A percentile compares a stretch with the other conserved stretches of the same genome.
These are phyloP conservation scores for Eilema sororculum DNA, from an alignment of 2,888 invertebrate genomes.

Conservation along the genomic window DNA sequence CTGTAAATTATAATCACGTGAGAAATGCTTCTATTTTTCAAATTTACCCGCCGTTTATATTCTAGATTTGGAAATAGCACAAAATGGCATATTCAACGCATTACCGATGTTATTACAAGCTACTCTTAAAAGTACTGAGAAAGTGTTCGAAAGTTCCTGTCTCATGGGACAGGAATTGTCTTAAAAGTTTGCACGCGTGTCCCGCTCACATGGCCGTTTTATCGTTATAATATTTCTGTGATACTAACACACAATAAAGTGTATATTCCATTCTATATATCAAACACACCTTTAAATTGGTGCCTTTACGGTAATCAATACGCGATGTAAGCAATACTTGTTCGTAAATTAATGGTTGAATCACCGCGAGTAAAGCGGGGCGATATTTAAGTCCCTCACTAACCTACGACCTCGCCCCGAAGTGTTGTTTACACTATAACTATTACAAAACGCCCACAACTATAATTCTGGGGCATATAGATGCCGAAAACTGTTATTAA, in stretches of 20 bases:
- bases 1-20: too few species aligned
- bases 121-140: too few species aligned
- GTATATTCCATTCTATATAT: not conserved
- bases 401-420: conserved; percentile 54
- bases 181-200: too few species aligned
- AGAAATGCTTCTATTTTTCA: too few species aligned
- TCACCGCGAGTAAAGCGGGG: conserved; percentile 54
- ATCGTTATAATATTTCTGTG: too few species aligned
- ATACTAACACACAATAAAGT: not conserved
- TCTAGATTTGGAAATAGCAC: too few species aligned
- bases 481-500: not conserved
- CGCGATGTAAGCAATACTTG: conserved; percentile 39
- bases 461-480: not conserved
- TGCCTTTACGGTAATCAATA: conserved; percentile 43
- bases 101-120: too few species aligned
- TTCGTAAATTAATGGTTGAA: conserved; percentile 59
- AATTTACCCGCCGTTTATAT: too few species aligned
- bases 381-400: conserved; percentile 59
- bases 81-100: too few species aligned
- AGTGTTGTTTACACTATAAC: conserved; percentile 48
- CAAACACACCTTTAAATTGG: conserved; percentile 2
- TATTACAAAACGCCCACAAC: not conserved
- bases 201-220: too few species aligned
- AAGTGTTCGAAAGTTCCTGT: too few species aligned
- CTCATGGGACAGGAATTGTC: too few species aligned